phyloP scores from a whole-genome alignment of 2,797 vertebrate genomes.

The Falco biarmicus region DNA sequence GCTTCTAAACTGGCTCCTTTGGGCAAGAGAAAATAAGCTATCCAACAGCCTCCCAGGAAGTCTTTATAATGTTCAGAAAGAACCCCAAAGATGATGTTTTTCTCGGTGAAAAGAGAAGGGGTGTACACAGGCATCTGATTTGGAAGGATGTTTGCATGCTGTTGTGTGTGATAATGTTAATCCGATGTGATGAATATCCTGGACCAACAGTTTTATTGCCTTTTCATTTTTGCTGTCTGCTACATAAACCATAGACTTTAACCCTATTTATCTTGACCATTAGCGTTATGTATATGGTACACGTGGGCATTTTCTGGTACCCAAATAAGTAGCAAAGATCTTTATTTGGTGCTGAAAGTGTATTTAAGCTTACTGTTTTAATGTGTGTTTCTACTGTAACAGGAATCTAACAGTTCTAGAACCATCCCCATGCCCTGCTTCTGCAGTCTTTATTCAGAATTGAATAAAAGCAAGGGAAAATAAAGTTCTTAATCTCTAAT shows the following conservation, averaged over 20 bases:
- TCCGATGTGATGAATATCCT: background rate
- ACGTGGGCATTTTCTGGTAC: background rate
- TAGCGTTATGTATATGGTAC: background rate
- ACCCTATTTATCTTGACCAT: background rate
- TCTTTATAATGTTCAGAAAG: background rate
- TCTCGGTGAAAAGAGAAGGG: background rate
- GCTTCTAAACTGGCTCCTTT: background rate
- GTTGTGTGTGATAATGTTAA: background rate
- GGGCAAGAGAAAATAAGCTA: background rate
- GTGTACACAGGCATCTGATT: background rate
- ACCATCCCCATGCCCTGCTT: background rate
- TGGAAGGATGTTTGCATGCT: background rate
- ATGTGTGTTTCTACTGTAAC: background rate
- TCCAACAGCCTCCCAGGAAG: background rate
- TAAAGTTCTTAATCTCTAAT: background rate
- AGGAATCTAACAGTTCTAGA: background rate
- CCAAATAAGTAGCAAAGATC: background rate
- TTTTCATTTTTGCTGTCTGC: background rate
- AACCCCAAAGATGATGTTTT: background rate
- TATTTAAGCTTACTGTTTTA: background rate
- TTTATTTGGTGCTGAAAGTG: background rate
- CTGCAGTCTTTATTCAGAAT: background rate
- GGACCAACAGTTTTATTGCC: background rate
- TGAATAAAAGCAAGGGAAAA: background rate
- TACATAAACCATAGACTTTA: background rate